phyloP scores from a whole-genome alignment of 2,888 invertebrate genomes.

The Andrena flavipes region DNA sequence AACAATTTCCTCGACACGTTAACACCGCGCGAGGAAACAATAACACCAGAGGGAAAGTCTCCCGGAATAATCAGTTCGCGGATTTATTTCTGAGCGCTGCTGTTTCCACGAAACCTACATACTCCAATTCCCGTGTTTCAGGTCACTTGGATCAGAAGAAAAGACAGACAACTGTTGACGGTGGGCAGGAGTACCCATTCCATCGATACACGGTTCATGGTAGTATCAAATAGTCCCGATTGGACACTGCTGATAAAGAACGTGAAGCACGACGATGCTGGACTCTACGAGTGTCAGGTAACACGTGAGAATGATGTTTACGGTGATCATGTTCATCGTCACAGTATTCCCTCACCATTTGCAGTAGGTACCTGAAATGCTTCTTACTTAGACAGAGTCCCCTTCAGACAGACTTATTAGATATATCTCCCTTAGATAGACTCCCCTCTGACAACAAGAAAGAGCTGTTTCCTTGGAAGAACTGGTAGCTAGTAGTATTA shows the following conservation, averaged over 20 bases:
- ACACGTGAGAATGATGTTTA: slow-evolving; percentile 5
- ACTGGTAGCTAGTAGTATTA: not conserved
- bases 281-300: slow-evolving; percentile 85
- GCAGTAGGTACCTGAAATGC: no score
- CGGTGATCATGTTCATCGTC: not conserved
- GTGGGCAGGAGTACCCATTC: slow-evolving; percentile 74
- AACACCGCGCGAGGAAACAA: not conserved
- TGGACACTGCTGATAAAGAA: slow-evolving; percentile 85
- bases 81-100: not conserved
- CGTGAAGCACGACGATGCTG: slow-evolving; percentile 83
- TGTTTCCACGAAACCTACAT: no score
- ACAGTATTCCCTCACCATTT: not conserved
- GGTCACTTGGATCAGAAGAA: slow-evolving; percentile 78
- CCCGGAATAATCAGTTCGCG: not conserved
- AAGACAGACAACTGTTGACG: slow-evolving; percentile 74
- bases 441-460: no score
- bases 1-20: not conserved
- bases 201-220: slow-evolving; percentile 73
- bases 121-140: slow-evolving; percentile 44
- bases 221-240: slow-evolving; percentile 74
- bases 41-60: not conserved
- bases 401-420: no score
- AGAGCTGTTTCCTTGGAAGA: not conserved
- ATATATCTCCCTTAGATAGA: no score
- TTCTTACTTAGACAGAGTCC: no score